Base-by-base conservation (phyloP, 2,797 vertebrate species). In the Bufotes viridis region DNA sequence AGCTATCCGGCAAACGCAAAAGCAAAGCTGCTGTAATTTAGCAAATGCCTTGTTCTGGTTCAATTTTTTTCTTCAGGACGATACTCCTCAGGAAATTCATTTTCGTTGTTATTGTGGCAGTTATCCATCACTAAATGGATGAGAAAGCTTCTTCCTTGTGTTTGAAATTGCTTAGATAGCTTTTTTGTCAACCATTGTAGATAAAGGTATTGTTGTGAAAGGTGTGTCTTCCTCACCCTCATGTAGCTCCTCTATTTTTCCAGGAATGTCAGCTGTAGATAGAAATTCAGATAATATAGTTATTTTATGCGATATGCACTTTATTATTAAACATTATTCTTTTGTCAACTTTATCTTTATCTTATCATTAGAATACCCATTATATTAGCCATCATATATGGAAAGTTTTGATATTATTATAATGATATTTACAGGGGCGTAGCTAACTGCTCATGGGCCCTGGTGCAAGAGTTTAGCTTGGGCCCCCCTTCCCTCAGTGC, bases 181-280 rank as follows among this genome's bases (percentile, higher is more conserved):
- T 87, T 65, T 20, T 81, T 42, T 63, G 17, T 76, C 20, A 82
- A 67, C 11, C 53, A 60, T 80, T n/a, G 49, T 58, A 79, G 24
- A 22, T 13, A 7, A 42, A 42, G 42, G 42, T 49, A 18, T 18
- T 22, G 24, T 15, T 18, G 42, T 72, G 18, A 20, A 87, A 78
- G 24, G 3, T 24, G 13, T 58, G 22, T 72, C 13, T 51, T 22
- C 55, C 55, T 88, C 75, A 0, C n/a, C 11, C 15, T 15, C 29
- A 15, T 72, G 3, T 65, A 61, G 57, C 14, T 60, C 26, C 83
- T 34, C n/a, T 10, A 20, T 84, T n/a, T 13, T 80, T 72, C 57
- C 76, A 88, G 87, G 18, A 78, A 58, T 63, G 10, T 49, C 24
- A 84, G 22, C 82, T 88, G 87, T 14, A 79, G 49, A 84, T 57